Conservation (phyloP, 2,113 vertebrate species). For the Syngnathoides biaculeatus region DNA sequence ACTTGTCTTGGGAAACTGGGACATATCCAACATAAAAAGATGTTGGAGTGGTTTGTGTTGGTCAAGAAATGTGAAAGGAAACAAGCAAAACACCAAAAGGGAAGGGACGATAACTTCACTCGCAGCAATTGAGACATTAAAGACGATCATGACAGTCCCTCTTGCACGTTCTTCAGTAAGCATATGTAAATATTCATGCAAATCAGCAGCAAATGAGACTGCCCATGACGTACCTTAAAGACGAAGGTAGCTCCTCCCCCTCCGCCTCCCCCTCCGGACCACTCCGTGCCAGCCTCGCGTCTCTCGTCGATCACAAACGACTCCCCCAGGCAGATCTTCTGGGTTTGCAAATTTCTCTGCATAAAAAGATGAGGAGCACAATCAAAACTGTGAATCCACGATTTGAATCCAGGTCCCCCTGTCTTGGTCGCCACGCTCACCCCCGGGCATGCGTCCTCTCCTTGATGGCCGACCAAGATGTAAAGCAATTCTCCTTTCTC, state of each 20-base stretch:
- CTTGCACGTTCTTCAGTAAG: slow-evolving; percentile 1
- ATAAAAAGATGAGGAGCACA: slow-evolving; percentile 8
- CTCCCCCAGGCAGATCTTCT: slow-evolving; percentile 84
- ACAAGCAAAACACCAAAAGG: neutral
- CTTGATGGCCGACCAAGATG: slow-evolving; percentile 87
- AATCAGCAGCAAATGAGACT: neutral
- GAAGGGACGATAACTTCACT: neutral
- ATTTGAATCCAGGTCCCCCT: slow-evolving; percentile 6
- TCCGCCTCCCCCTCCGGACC: slow-evolving; percentile 86
- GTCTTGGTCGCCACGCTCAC: slow-evolving; percentile 63
- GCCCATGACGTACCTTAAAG: slow-evolving; percentile 72
- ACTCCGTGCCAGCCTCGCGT: slow-evolving; percentile 59
- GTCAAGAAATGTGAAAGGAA: neutral
- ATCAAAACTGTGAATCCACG: neutral
- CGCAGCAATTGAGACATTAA: neutral
- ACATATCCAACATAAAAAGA: neutral
- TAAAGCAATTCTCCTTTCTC: slow-evolving; percentile 81
- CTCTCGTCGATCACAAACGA: slow-evolving; percentile 78
- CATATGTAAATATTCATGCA: neutral
- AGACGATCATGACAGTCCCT: neutral
- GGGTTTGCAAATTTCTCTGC: slow-evolving; percentile 77
- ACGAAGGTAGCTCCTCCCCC: slow-evolving; percentile 86
- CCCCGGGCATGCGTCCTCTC: slow-evolving; percentile 86
- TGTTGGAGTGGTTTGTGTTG: neutral
- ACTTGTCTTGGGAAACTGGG: neutral